These are phyloP conservation scores for Alligator mississippiensis DNA, from an alignment of 2,113 vertebrate species.

Conservation along the genomic window DNA sequence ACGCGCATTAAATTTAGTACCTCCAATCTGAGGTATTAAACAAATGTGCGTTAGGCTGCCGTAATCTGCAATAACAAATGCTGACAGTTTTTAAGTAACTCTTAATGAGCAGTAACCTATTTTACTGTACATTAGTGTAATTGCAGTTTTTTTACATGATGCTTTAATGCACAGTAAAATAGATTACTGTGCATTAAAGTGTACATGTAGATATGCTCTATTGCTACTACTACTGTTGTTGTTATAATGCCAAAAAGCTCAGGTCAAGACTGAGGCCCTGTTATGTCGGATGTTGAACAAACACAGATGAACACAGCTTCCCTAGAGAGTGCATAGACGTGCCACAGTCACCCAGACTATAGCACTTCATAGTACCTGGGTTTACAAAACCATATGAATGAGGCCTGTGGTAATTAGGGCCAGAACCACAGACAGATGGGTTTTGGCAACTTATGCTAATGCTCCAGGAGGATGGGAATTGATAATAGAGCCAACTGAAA, in stretches of 20 bases:
- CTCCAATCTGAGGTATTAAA: too few species aligned
- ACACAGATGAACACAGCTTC: slow-evolving; percentile 1
- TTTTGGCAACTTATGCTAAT: not conserved
- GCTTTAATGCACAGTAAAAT: too few species aligned
- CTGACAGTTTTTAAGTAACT: too few species aligned
- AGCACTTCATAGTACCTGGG: not conserved
- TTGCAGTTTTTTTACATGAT: too few species aligned
- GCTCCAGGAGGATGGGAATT: not conserved
- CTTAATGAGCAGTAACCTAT: too few species aligned
- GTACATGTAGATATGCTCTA: not conserved
- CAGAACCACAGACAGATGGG: not conserved
- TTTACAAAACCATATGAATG: not conserved
- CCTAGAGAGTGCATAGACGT: not conserved
- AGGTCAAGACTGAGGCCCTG: slow-evolving; percentile 12
- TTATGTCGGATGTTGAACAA: not conserved
- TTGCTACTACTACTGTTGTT: slow-evolving; percentile 7
- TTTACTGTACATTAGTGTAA: too few species aligned
- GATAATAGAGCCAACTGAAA: not conserved
- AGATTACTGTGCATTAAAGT: too few species aligned
- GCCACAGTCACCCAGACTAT: not conserved
- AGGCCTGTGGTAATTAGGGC: not conserved
- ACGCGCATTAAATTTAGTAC: too few species aligned
- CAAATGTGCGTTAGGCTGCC: too few species aligned
- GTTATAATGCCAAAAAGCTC: not conserved
- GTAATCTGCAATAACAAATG: too few species aligned